phyloP scores from a whole-genome alignment of 1,140 invertebrate species.

The Acromyrmex charruanus region DNA sequence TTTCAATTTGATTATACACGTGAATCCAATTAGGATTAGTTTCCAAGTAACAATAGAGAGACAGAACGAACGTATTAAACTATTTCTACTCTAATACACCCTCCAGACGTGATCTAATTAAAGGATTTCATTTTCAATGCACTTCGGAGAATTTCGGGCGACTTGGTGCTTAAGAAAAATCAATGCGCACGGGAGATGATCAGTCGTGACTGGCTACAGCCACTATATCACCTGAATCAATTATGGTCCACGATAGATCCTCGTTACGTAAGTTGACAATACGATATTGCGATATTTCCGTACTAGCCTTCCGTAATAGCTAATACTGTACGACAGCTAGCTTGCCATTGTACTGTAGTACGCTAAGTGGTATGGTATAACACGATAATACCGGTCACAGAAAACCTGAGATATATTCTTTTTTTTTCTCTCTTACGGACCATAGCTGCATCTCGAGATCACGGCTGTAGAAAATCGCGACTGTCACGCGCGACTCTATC shows the following conservation, averaged over 20 bases:
- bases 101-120: neutral
- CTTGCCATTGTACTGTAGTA: slow-evolving; percentile 15
- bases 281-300: slow-evolving; percentile 1
- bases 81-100: neutral
- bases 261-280: neutral
- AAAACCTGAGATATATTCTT: neutral
- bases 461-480: slow-evolving; percentile 7
- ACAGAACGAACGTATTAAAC: neutral
- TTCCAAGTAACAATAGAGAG: slow-evolving; percentile 3
- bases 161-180: neutral
- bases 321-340: slow-evolving; percentile 6
- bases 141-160: neutral
- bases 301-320: neutral
- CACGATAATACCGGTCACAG: neutral
- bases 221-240: neutral
- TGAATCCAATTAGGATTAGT: neutral
- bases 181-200: neutral
- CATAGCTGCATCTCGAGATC: neutral
- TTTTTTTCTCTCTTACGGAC: too few relatives aligned
- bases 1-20: neutral
- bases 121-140: neutral
- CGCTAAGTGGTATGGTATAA: slow-evolving; percentile 28
- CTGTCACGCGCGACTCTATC: neutral
- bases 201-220: neutral
- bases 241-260: slow-evolving; percentile 30